Base-by-base conservation (phyloP, 1,140 invertebrate genomes). In the Oedothorax gibbosus region DNA sequence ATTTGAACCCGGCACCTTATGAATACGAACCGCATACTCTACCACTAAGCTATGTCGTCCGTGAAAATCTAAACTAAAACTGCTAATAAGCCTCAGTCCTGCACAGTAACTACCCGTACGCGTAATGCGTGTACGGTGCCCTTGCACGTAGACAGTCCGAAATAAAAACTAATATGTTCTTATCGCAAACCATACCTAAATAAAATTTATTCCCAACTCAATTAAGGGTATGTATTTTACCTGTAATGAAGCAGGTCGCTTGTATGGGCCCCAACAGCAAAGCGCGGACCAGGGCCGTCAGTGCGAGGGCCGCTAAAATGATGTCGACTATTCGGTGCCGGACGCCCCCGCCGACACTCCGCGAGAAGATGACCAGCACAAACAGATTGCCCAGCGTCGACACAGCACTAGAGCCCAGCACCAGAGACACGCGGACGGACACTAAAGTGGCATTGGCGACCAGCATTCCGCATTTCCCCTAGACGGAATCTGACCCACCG, bases 261-360 rank as follows among this genome's bases (percentile, higher is more conserved):
- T 76, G 71, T 8, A 66, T 21, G 6, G 81, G 71, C 10, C 81
- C 81, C 8, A 75, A 50, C 12, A 76, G 21, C n/a, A 84, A 18
- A 11, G 60, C 21, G 0, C 81, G 68, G 18, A 57, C 49, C n/a
- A 84, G 71, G 14, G 71, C 81, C 54, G 53, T 56, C 4, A 76
- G 21, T n/a, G 81, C 81, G n/a, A 84, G 20, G 15, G 81, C 64
- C 7, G 81, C 71, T 49, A 84, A 54, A 66, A 84, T 76, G 15
- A 66, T 53, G 51, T 84, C 81, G 57, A 75, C 51, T 8, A 81
- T 68, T 71, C 78, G 49, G 53, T 66, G 71, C 18, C 78, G 53
- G 14, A 21, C 20, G 35, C 50, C 60, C n/a, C 14, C 54, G 35
- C 78, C 21, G 20, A 71, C 35, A 9, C 78, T 71, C 5, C 15